Evolutionary conservation across 2,888 invertebrate species (phyloP).

Genomic region (Acrobasis repandana): DNA sequence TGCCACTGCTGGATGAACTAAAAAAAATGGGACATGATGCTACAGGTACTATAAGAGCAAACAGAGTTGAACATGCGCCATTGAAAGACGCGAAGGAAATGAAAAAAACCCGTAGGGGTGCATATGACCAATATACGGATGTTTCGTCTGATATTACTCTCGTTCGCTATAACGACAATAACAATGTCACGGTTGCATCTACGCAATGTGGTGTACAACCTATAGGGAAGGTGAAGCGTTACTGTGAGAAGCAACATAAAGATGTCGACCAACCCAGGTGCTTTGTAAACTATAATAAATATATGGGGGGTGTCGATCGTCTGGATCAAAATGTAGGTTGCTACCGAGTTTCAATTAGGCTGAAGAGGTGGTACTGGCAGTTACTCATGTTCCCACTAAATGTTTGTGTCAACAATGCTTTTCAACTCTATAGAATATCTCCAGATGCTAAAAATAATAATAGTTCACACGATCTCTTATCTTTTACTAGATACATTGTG

Average conservation of each 20-base stretch:
- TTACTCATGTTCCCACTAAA: conserved; percentile 23
- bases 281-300: conserved; percentile 31
- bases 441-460: conserved; percentile 10
- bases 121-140: conserved; percentile 22
- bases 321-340: conserved; percentile 34
- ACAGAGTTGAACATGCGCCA: conserved; percentile 23
- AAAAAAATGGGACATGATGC: conserved; percentile 18
- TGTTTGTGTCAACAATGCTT: conserved; percentile 15
- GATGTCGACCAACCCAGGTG: conserved; percentile 32
- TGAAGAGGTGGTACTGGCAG: too few relatives aligned
- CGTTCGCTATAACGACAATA: conserved; percentile 18
- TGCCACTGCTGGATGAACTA: conserved; percentile 23
- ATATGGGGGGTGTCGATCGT: too few relatives aligned
- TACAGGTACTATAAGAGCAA: conserved; percentile 21
- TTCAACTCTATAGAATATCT: conserved; percentile 17
- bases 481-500: conserved; percentile 5
- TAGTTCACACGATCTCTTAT: conserved; percentile 1
- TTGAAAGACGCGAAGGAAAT: conserved; percentile 24
- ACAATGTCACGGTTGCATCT: conserved; percentile 20
- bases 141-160: conserved; percentile 19
- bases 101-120: conserved; percentile 26
- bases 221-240: conserved; percentile 29
- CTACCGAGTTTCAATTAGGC: too few relatives aligned
- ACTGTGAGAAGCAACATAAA: conserved; percentile 29
- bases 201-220: conserved; percentile 25